Percentiles rank a stretch among this genome's conserved stretches.
Evolutionary conservation across 2,888 invertebrate genomes (phyloP).

Genomic region (Acrocyrtus sp.): DNA sequence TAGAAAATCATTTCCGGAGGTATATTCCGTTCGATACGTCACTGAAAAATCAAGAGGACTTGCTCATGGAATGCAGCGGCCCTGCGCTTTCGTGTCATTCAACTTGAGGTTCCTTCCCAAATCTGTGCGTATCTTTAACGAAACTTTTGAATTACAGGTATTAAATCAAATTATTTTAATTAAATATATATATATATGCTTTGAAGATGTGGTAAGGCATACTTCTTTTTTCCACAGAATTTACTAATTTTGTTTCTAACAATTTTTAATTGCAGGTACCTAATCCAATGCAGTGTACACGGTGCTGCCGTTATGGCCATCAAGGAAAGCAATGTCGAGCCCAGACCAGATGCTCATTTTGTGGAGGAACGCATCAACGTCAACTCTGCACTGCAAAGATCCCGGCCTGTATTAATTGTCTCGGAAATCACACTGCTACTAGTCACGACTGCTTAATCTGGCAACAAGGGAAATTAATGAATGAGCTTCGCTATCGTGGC

Average conservation of each 20-base stretch:
- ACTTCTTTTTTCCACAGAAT: too few relatives aligned
- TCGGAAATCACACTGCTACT: constrained; percentile 46
- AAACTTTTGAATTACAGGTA: constrained; percentile 52
- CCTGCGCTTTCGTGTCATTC: constrained; percentile 56
- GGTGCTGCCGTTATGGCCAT: constrained; percentile 55
- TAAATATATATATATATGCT: too few relatives aligned
- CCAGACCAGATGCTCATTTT: constrained; percentile 41
- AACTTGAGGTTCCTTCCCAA: constrained; percentile 49
- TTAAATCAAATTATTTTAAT: not conserved
- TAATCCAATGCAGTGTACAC: constrained; percentile 58
- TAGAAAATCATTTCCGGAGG: constrained; percentile 40
- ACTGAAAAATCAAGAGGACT: constrained; percentile 47
- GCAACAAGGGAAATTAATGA: constrained; percentile 58
- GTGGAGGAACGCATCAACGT: constrained; percentile 46
- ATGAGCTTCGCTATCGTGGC: constrained; percentile 55
- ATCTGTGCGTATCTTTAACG: constrained; percentile 43
- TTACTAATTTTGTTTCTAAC: too few relatives aligned
- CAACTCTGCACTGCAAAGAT: constrained; percentile 40
- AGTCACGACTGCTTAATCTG: constrained; percentile 54
- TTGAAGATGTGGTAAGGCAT: too few relatives aligned
- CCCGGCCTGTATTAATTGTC: constrained; percentile 53
- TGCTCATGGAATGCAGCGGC: constrained; percentile 39
- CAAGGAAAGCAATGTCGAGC: constrained; percentile 57
- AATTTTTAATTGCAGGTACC: constrained; percentile 44
- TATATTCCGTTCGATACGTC: constrained; percentile 55